A percentile compares a stretch with the other conserved stretches of the same genome.
Conservation (phyloP, 2,797 vertebrate species). For the Acanthornis magna region DNA sequence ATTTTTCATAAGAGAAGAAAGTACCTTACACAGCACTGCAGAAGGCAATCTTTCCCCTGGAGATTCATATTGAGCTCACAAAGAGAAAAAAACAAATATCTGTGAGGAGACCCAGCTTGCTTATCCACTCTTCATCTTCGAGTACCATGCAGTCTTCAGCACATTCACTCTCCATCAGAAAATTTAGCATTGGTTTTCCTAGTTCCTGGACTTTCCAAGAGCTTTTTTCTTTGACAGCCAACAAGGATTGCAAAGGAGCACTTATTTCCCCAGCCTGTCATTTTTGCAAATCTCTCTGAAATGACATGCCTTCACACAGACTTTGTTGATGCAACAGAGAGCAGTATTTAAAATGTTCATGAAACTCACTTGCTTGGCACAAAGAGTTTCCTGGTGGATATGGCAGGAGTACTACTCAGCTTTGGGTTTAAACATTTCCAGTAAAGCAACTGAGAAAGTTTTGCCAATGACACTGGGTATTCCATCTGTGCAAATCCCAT, state of each 20-base stretch:
- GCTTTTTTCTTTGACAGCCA: neutral
- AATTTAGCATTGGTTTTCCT: neutral
- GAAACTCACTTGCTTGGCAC: neutral
- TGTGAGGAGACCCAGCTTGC: neutral
- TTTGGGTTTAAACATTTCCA: neutral
- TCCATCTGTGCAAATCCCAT: conserved; percentile 17
- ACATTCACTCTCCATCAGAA: neutral
- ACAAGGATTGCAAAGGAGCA: neutral
- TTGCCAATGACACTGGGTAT: neutral
- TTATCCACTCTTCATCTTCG: neutral
- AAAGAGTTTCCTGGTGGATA: neutral
- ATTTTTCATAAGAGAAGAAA: neutral
- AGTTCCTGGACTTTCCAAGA: neutral
- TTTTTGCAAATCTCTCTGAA: neutral
- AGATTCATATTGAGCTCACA: neutral
- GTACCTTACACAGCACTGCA: rapidly evolving
- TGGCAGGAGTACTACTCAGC: neutral
- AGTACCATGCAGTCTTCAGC: neutral
- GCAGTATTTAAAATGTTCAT: neutral
- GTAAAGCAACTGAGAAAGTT: neutral
- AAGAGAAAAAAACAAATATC: neutral
- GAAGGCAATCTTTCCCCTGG: neutral
- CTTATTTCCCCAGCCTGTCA: neutral
- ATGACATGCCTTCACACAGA: neutral
- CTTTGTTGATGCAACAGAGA: neutral